Base-by-base conservation (phyloP, 1,140 invertebrate genomes). In the Hylaeus anthracinus region DNA sequence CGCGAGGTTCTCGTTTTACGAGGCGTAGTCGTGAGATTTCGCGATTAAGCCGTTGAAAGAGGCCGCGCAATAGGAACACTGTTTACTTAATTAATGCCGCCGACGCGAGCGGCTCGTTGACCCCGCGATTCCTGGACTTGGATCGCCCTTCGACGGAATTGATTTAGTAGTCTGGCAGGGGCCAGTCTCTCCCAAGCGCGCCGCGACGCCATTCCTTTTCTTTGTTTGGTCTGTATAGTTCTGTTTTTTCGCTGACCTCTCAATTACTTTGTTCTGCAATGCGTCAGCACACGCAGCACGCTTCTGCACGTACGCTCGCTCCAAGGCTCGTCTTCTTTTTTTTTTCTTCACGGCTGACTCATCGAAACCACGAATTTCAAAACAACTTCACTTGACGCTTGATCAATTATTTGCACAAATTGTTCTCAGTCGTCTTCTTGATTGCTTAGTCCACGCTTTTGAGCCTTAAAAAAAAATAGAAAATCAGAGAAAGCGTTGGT, bases 71-170 rank as follows among this genome's bases (percentile, higher is more conserved):
- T 87, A 78, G 76, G 71, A 86, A 79, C 70, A 81, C 63, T 84
- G 86, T 86, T 87, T 87, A 87, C 78, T 72, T 81, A 87, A 87
- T 87, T 87, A 87, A 86, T 79, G 60, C 72, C 45, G 84, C 55
- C 76, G 76, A 43, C 70, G 66, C 51, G 82, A 63, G 76, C 64
- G 64, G 86, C 85, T 87, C 86, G 85, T 87, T 87, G 86, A 87
- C 85, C 86, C 86, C 78, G 61, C 56, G 55, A 86, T 83, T 83
- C 85, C 77, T 69, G 60, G 64, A 83, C 84, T 81, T 61, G 76
- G 56, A 81, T 79, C 65, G 77, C 77, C 84, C 76, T 86, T 86
- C 84, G 70, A 58, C 48, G 53, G 61, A 53, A 86, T 86, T 86
- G 77, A 83, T 81, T 86, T 79, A 72, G 43, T 51, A 63, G 43